Evolutionary conservation across 2,888 invertebrate genomes (phyloP).

Genomic region (Sphaerophoria taeniata): DNA sequence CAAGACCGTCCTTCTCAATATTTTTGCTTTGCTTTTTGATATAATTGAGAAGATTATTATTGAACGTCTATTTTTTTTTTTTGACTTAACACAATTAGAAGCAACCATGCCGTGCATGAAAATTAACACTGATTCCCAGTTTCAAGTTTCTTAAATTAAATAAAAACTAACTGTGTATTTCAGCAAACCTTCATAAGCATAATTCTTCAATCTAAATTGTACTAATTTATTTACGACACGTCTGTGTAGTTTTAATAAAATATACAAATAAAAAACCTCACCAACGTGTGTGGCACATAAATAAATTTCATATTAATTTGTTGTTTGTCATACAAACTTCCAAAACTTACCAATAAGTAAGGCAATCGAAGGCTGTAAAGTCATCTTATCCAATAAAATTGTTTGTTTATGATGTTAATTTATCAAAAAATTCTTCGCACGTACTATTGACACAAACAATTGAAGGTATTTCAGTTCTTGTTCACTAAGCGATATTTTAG

Average conservation of each 20-base stretch:
- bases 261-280: slow-evolving; percentile 1
- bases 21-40: no score
- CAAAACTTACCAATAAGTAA: slow-evolving; percentile 69
- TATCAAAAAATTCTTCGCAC: slow-evolving; percentile 31
- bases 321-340: slow-evolving; percentile 8
- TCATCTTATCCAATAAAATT: slow-evolving; percentile 53
- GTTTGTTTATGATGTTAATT: slow-evolving; percentile 23
- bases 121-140: no score
- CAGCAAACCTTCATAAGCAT: neutral
- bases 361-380: slow-evolving; percentile 67
- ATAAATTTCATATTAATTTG: neutral
- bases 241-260: neutral
- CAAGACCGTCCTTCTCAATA: no score
- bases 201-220: neutral
- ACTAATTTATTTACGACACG: slow-evolving; percentile 26
- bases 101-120: no score
- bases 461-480: neutral
- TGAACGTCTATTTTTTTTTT: no score
- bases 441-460: slow-evolving; percentile 18
- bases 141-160: no score
- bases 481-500: slow-evolving; percentile 4
- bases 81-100: no score
- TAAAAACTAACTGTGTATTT: no score
- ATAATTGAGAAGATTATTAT: no score
- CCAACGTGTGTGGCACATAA: slow-evolving; percentile 44